Evolutionary conservation across 2,888 invertebrate genomes (phyloP).

Genomic region (Amiota minor): DNA sequence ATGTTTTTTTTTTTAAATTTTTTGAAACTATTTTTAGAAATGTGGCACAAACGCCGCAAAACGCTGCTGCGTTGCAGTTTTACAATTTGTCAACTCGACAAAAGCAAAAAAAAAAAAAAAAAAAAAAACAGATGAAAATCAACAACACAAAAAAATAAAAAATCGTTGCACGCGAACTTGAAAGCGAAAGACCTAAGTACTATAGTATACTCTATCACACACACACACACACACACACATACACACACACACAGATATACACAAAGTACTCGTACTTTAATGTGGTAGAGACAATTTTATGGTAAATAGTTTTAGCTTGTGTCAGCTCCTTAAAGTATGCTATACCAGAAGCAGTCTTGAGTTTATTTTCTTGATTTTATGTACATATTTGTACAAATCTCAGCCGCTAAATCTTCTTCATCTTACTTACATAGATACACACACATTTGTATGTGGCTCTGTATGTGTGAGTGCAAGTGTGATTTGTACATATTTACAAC

Average conservation of each 20-base stretch:
- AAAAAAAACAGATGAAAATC: constrained; percentile 4
- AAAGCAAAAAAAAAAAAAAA: constrained; percentile 17
- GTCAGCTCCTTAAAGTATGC: neutral
- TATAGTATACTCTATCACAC: neutral
- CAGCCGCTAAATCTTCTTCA: too few relatives aligned
- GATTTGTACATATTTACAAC: neutral
- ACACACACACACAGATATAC: neutral
- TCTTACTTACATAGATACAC: too few relatives aligned
- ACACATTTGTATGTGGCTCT: too few relatives aligned
- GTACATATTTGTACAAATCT: too few relatives aligned
- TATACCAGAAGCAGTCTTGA: neutral
- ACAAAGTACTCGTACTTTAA: neutral
- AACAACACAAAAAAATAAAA: neutral
- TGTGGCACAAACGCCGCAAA: constrained; percentile 12
- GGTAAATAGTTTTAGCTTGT: constrained; percentile 7
- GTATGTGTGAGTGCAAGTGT: constrained; percentile 31
- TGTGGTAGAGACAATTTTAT: neutral
- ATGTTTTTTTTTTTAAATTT: neutral
- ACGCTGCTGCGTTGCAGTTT: constrained; percentile 17
- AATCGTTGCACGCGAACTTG: too few relatives aligned
- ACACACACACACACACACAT: neutral
- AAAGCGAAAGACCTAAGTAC: too few relatives aligned
- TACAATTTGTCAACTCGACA: neutral
- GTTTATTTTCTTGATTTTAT: neutral
- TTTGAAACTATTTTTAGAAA: constrained; percentile 12